Conservation (phyloP, 1,140 invertebrate species). For the Diuraphis noxia region DNA sequence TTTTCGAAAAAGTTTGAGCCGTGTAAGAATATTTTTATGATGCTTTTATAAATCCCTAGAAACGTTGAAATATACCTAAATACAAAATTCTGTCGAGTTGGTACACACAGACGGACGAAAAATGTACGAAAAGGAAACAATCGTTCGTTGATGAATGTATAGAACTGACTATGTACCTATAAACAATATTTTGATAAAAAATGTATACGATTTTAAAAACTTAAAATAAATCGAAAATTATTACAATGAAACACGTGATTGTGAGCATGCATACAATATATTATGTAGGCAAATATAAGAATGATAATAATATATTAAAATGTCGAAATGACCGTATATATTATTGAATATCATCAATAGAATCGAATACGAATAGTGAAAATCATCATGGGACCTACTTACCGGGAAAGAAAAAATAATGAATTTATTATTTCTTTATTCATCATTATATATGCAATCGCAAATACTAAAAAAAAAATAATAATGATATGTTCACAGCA, state of each 20-base stretch:
- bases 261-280: background rate
- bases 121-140: background rate
- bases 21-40: too few species aligned
- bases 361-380: slow-evolving; percentile 14
- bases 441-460: background rate
- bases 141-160: background rate
- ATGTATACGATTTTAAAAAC: background rate
- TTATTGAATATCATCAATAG: background rate
- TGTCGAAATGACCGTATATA: background rate
- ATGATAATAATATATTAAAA: background rate
- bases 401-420: background rate
- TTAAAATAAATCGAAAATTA: background rate
- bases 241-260: background rate
- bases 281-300: background rate
- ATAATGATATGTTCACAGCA: background rate
- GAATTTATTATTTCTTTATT: slow-evolving; percentile 4
- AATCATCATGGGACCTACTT: slow-evolving; percentile 26
- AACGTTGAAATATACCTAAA: background rate
- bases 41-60: background rate
- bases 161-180: too few species aligned
- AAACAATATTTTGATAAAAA: background rate
- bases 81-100: background rate
- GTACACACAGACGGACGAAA: background rate
- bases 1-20: background rate
- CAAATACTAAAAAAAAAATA: background rate